These are phyloP conservation scores for Harpagus bidentatus DNA, from an alignment of 2,113 vertebrate species.

Conservation along the genomic window DNA sequence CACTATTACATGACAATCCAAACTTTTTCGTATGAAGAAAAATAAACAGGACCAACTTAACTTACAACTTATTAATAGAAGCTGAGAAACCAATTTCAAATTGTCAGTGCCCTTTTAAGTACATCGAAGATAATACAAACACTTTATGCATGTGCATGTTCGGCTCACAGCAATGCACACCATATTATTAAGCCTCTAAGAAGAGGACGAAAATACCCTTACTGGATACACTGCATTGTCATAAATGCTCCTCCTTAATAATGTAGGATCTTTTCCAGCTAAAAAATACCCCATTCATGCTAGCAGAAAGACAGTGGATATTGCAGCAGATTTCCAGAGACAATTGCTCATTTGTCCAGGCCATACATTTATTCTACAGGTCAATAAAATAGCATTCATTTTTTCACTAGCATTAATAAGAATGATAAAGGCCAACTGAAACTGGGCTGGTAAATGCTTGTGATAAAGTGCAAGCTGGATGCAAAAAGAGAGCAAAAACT, in stretches of 20 bases:
- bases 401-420: not conserved
- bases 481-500: not conserved
- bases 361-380: not conserved
- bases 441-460: not conserved
- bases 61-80: not conserved
- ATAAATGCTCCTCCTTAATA: not conserved
- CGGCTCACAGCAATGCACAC: not conserved
- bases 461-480: not conserved
- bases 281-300: not conserved
- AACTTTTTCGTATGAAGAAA: not conserved
- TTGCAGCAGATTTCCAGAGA: not conserved
- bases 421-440: not conserved
- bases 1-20: not conserved
- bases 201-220: not conserved
- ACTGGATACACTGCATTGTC: not conserved
- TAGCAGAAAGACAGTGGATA: not conserved
- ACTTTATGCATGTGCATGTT: not conserved
- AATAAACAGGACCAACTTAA: slow-evolving; percentile 17
- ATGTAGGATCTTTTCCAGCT: not conserved
- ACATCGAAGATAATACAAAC: not conserved
- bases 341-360: not conserved
- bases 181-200: not conserved
- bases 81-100: not conserved
- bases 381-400: not conserved
- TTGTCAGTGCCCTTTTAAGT: not conserved